phyloP scores from a whole-genome alignment of 2,113 vertebrate genomes.

The Oryzias javanicus region DNA sequence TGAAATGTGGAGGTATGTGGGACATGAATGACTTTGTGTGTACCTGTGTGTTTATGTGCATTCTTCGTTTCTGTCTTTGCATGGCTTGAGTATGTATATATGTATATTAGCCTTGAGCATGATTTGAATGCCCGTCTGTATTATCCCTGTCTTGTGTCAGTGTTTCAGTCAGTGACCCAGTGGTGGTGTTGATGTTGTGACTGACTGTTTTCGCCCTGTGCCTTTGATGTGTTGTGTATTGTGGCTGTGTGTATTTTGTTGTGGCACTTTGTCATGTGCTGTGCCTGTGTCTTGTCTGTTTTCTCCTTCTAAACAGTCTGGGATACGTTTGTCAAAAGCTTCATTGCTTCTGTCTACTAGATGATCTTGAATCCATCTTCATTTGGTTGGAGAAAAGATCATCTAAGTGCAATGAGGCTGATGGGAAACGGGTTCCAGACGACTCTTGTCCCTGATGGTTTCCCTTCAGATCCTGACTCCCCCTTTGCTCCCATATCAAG shows the following conservation, averaged over 20 bases:
- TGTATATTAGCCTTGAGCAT: conserved; percentile 29
- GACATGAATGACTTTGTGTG: conserved; percentile 2
- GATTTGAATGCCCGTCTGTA: conserved; percentile 26
- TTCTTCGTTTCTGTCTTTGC: conserved; percentile 48
- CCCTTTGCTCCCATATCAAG: conserved; percentile 44
- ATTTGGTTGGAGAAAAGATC: conserved; percentile 56
- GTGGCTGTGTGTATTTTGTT: conserved; percentile 42
- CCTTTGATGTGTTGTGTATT: conserved; percentile 57
- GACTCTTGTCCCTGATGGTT: conserved; percentile 51
- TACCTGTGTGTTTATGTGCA: conserved; percentile 53
- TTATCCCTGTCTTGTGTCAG: conserved; percentile 20
- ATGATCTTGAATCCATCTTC: conserved; percentile 62
- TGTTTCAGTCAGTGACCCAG: conserved; percentile 19
- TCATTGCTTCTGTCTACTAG: conserved; percentile 53
- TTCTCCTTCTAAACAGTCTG: conserved; percentile 59
- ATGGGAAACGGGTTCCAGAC: conserved; percentile 63
- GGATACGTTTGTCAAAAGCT: conserved; percentile 59
- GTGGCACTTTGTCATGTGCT: conserved; percentile 41
- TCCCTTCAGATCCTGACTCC: conserved; percentile 58
- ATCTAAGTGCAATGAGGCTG: conserved; percentile 67
- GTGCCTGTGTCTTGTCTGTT: conserved; percentile 59
- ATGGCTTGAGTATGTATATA: conserved; percentile 44
- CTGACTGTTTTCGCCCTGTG: conserved; percentile 23
- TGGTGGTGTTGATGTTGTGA: conserved; percentile 28
- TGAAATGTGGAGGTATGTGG: conserved; percentile 6